Base-by-base conservation (phyloP, 2,113 vertebrate genomes). In the Paracanthobrama guichenoti region DNA sequence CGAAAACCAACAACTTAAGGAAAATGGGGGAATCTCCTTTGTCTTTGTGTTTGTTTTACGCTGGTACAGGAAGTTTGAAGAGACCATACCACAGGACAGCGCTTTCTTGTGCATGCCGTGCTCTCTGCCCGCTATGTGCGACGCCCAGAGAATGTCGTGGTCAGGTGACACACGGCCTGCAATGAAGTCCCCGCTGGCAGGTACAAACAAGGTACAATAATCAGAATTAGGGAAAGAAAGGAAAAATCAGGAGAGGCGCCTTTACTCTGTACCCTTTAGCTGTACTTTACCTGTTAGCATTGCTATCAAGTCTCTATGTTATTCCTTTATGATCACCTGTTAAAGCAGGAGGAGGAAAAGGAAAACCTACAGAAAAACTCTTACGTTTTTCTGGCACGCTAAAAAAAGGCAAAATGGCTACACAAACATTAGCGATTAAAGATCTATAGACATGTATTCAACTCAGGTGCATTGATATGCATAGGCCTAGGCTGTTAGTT, bases 191-290 rank as follows among this genome's bases (percentile, higher is more conserved):
- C 96, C 96, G 95, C 96, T 97, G 96, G 96, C 96, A 96, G 96
- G 96, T 97, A 97, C 96, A 97, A 97, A 97, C 96, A 97, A 97
- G 96, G 96, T 97, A 97, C 96, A 97, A 97, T 96, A 96, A 88
- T 97, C 95, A 97, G 96, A 96, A 95, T 97, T 96, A 97, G 96
- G 96, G 95, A 96, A 95, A 93, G 96, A 96, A 85, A 76, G 86
- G 86, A 84, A 87, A 86, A 89, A 87, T 90, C 83, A 90, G 89
- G 88, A 88, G 88, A 87, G 88, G 89, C 95, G 86, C 95, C 94
- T 95, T 97, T 96, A 96, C 96, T 96, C 95, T 96, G 96, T 96
- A 96, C 95, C 96, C 96, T 95, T 96, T 96, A 91, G 96, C 95
- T 96, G 96, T 96, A 96, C 96, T 95, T 97, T 97, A 97, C 96